These are phyloP conservation scores for Excalfactoria chinensis DNA, from an alignment of 2,113 vertebrate species.

Conservation along the genomic window DNA sequence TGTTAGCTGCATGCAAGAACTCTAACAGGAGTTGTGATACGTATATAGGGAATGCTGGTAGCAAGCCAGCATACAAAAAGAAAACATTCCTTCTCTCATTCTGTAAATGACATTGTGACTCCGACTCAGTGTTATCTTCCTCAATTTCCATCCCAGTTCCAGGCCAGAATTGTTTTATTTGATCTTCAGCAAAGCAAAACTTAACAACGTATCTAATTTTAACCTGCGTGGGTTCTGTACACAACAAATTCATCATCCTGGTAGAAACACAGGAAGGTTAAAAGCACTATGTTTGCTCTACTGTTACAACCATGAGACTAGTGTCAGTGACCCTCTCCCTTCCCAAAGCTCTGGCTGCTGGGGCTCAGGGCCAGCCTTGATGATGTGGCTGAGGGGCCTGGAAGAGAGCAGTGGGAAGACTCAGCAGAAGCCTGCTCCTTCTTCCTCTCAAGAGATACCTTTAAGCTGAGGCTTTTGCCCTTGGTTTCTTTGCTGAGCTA, in stretches of 20 bases:
- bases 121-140: neutral
- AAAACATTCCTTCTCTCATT: slow-evolving; percentile 47
- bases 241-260: slow-evolving; percentile 91
- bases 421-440: neutral
- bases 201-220: slow-evolving; percentile 87
- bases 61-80: neutral
- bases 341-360: neutral
- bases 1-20: neutral
- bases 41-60: neutral
- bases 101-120: neutral
- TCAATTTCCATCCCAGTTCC: neutral
- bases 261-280: no score
- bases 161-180: slow-evolving; percentile 77
- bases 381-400: neutral
- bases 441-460: neutral
- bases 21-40: neutral
- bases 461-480: neutral
- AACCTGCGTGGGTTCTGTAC: slow-evolving; percentile 85
- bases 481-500: neutral
- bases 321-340: neutral
- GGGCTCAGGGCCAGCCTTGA: neutral
- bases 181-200: slow-evolving; percentile 78
- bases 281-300: no score
- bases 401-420: neutral
- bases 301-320: neutral